A percentile compares a stretch with the other conserved stretches of the same genome.
Evolutionary conservation across 2,888 invertebrate species (phyloP).

Genomic region (Zygothrica quintamaculata): DNA sequence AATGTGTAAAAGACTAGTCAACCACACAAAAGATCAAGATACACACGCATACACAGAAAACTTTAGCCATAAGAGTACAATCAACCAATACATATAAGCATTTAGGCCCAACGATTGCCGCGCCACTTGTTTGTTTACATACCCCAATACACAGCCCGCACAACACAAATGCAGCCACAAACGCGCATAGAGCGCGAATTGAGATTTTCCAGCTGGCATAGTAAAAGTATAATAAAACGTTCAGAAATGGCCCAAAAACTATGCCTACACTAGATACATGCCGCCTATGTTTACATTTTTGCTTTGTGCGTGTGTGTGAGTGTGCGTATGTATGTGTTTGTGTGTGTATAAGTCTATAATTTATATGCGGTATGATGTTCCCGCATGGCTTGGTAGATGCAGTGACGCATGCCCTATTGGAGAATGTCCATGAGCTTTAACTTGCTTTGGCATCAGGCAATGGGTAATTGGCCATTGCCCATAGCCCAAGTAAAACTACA

Average conservation of each 20-base stretch:
- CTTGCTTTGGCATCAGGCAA: no score
- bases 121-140: constrained; percentile 67
- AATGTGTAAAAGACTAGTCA: constrained; percentile 32
- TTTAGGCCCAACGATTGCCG: constrained; percentile 37
- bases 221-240: constrained; percentile 40
- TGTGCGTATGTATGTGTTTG: no score
- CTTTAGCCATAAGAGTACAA: constrained; percentile 3
- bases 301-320: no score
- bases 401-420: no score
- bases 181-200: constrained; percentile 63
- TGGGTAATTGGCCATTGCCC: no score
- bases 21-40: constrained; percentile 10
- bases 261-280: constrained; percentile 18
- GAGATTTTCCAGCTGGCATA: constrained; percentile 78
- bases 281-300: no score
- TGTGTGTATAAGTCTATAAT: no score
- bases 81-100: constrained; percentile 3
- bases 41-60: constrained; percentile 11
- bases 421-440: not conserved
- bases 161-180: not conserved
- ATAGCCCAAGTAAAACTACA: no score
- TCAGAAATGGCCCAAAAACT: constrained; percentile 12
- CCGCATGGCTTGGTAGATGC: no score
- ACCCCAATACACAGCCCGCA: not conserved
- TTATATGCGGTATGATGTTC: no score